Evolutionary conservation across 2,797 vertebrate species (phyloP), one percentile per base, ranked within the genome.

Genomic region (Scolopax bukidnonensis): DNA sequence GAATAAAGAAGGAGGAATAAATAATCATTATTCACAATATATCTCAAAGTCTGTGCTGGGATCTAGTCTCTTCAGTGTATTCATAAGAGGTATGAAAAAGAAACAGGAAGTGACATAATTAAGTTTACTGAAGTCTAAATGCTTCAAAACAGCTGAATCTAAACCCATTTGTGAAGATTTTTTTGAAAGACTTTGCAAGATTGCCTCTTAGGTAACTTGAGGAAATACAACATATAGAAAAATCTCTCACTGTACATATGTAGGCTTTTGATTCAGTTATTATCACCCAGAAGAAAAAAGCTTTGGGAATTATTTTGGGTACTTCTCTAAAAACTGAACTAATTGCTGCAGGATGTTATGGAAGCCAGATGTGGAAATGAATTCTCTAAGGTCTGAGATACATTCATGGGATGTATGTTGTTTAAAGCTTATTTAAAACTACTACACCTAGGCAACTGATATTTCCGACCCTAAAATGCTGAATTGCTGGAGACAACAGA

Each of bases 381-480:
- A 71, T 71, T 81, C 24, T 74, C 23, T 33, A 48, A 86, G 7
- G 21, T 2, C 25, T 48, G 16, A 93, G n/a, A 56, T 64, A 7
- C 3, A 27, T 60, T 43, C 6, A 36, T 48, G 20, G 16, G 14
- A 69, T 14, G 4, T 32, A 18, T 6, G 12, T 23, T 0, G 3
- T 40, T 48, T 65, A 53, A 84, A 83, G 6, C 3, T 10, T 47
- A 5, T 51, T 70, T 59, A 63, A 76, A 61, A 56, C 4, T 54
- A 16, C 19, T 40, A 16, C 12, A 76, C n/a, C 48, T 43, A 28
- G 16, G 50, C 33, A 79, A 24, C 25, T 74, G 10, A 4, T 33
- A 11, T 41, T 17, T 81, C 32, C 48, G 18, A 25, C 12, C 9
- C 36, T 45, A 56, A 67, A 70, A 64, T 25, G 30, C 10, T 80